These are phyloP conservation scores for Actinemys pallida DNA, from an alignment of 2,113 vertebrate species.

Conservation along the genomic window DNA sequence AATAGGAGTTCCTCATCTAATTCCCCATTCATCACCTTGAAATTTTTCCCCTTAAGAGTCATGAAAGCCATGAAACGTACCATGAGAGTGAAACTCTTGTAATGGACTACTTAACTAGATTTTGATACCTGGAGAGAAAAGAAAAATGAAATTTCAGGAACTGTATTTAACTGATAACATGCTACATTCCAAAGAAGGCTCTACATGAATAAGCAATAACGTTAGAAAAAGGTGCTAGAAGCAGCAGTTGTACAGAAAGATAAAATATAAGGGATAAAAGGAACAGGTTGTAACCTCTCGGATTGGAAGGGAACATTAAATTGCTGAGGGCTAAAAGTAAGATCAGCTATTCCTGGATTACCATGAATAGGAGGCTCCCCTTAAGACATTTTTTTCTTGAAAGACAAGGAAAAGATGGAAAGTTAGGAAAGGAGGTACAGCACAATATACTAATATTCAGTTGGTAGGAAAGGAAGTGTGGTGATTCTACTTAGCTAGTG, in stretches of 20 bases:
- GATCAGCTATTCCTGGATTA: slow-evolving; percentile 51
- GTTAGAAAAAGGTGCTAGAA: slow-evolving; percentile 49
- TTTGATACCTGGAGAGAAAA: slow-evolving; percentile 64
- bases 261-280: slow-evolving; percentile 54
- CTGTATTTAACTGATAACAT: slow-evolving; percentile 64
- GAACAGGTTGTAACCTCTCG: slow-evolving; percentile 36
- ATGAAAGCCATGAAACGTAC: slow-evolving; percentile 64
- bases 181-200: slow-evolving; percentile 15
- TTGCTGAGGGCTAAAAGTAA: slow-evolving; percentile 36
- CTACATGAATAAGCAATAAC: slow-evolving; percentile 39
- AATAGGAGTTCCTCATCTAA: slow-evolving; percentile 37
- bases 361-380: background rate
- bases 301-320: slow-evolving; percentile 43
- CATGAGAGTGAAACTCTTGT: background rate
- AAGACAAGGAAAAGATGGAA: background rate
- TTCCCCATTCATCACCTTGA: slow-evolving; percentile 50
- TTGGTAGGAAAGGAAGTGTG: background rate
- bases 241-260: slow-evolving; percentile 47
- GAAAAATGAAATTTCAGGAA: slow-evolving; percentile 65
- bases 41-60: slow-evolving; percentile 49
- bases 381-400: background rate
- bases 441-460: background rate
- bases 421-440: background rate
- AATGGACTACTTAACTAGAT: slow-evolving; percentile 65
- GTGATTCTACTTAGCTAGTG: background rate